Base-by-base conservation (phyloP, 2,113 vertebrate species). In the Rostratula benghalensis region DNA sequence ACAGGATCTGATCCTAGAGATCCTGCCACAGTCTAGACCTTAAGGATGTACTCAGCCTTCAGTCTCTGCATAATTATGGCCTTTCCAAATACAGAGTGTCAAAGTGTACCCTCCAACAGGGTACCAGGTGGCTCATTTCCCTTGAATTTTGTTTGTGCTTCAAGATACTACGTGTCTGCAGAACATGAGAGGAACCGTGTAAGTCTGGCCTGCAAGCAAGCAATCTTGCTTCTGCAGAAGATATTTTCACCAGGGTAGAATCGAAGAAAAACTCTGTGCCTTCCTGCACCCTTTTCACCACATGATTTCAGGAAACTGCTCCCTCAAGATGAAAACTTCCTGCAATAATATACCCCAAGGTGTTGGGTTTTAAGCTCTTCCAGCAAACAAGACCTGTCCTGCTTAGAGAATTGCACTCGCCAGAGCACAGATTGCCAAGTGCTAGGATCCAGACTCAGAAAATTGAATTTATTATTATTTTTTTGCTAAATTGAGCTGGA, bases 231-330 rank as follows among this genome's bases (percentile, higher is more conserved):
- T 74, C 91, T 91, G 46, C 51, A 83, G 67, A 57, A 83, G 75
- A n/a, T 57, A 41, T 75, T 74, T 75, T 61, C 51, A 81, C 37
- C 10, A 10, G 41, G 10, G 8, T 27, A 83, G 41, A 71, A 64
- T 21, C 7, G 28, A 91, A 89, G 45, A 68, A 87, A 79, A 89
- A 7, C 43, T 78, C 78, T 31, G 5, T 79, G 37, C 35, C 61
- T 92, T 82, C 77, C 59, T 7, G 33, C 91, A 82, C 83, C 46
- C 74, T 93, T 75, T 89, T 82, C 63, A 82, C 57, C 0, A 0
- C 59, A 46, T 77, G 93, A 86, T 74, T 95, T 96, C 88, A 96
- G 86, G 96, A 95, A 97, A 76, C 81, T 91, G 67, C 90, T 97
- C 85, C 87, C 87, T 90, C 1, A 2, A 92, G 93, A 93, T 89